Conservation (phyloP, 2,113 vertebrate genomes). For the Illadopsis cleaveri region DNA sequence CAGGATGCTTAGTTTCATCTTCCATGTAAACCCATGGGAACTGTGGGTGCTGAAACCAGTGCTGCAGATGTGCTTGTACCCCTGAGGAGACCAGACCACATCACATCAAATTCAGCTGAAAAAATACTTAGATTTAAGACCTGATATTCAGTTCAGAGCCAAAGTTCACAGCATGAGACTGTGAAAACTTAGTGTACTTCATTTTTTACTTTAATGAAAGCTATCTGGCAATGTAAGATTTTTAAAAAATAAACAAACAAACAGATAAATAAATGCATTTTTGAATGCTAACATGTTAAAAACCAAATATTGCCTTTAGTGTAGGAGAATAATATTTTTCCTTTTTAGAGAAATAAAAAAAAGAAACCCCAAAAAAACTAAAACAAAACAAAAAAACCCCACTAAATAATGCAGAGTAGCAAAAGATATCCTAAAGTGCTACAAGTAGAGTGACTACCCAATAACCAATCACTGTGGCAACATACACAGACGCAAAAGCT, state of each 20-base stretch:
- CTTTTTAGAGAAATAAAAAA: neutral
- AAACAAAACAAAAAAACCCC: too few species aligned
- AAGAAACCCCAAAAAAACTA: too few species aligned
- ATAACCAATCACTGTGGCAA: neutral
- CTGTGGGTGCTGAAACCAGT: neutral
- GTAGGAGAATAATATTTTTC: neutral
- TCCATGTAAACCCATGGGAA: neutral
- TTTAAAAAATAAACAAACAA: too few species aligned
- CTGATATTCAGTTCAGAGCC: neutral
- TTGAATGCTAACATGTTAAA: neutral
- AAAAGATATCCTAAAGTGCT: neutral
- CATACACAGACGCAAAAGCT: fast-evolving
- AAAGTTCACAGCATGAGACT: neutral
- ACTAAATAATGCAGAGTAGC: neutral
- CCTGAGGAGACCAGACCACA: neutral
- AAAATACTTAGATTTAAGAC: neutral
- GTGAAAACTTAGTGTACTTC: neutral
- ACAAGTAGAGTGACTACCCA: neutral
- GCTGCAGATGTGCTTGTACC: fast-evolving
- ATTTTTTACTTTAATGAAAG: neutral
- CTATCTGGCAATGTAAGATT: neutral
- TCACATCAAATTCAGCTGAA: neutral
- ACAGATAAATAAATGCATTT: neutral
- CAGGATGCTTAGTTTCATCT: neutral
- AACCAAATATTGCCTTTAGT: fast-evolving